Conservation (phyloP, 2,113 vertebrate genomes). For the Bucco capensis region DNA sequence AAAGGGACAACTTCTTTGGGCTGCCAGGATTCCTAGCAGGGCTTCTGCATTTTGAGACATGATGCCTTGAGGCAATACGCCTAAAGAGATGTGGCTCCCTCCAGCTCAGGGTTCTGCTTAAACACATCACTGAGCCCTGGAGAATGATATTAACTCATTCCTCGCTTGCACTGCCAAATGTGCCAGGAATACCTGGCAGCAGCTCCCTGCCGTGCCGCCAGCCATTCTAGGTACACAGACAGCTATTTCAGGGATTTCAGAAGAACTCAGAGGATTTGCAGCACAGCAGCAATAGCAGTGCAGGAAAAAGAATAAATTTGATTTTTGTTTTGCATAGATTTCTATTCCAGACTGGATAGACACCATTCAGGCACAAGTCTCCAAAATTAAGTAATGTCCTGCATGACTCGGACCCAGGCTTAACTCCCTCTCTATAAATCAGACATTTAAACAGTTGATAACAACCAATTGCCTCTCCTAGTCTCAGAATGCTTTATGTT, state of each 20-base stretch:
- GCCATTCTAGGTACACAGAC: conserved; percentile 28
- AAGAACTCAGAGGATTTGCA: conserved; percentile 18
- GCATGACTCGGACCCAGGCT: background rate
- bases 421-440: background rate
- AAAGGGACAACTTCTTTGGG: background rate
- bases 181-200: conserved; percentile 48
- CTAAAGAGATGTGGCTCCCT: background rate
- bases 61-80: conserved; percentile 48
- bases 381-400: background rate
- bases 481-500: background rate
- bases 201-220: conserved; percentile 34
- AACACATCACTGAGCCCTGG: conserved; percentile 37
- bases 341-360: background rate
- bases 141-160: conserved; percentile 60
- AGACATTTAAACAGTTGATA: background rate
- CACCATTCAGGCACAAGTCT: background rate
- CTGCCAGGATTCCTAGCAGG: conserved; percentile 27
- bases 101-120: conserved; percentile 28
- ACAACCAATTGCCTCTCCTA: background rate
- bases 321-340: background rate
- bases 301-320: background rate
- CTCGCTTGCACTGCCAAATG: conserved; percentile 31
- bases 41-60: conserved; percentile 8
- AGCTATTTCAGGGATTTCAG: conserved; percentile 13
- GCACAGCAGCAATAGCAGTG: background rate